Evolutionary conservation across 2,797 vertebrate genomes (phyloP).

Genomic region (Enteromius thamalakanensis): DNA sequence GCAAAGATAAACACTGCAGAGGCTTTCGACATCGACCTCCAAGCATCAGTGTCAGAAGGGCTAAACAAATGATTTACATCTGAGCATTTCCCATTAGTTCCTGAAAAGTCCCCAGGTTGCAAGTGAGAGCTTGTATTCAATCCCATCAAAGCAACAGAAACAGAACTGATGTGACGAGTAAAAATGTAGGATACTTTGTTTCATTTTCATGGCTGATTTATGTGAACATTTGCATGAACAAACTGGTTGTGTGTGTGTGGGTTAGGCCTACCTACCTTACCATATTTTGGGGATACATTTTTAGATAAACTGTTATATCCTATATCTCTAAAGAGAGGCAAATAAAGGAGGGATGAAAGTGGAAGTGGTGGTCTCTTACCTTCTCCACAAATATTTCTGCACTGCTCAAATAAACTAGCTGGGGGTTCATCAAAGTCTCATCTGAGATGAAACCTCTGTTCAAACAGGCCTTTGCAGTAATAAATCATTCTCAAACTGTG

Average conservation of each 20-base stretch:
- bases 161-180: slow-evolving; percentile 34
- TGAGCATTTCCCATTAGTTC: slow-evolving; percentile 16
- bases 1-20: slow-evolving; percentile 47
- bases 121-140: slow-evolving; percentile 34
- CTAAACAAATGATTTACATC: slow-evolving; percentile 46
- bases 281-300: background rate
- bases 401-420: slow-evolving; percentile 33
- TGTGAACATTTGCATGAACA: slow-evolving; percentile 23
- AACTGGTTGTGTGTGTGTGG: slow-evolving; percentile 3
- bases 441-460: slow-evolving; percentile 28
- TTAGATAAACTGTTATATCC: background rate
- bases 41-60: slow-evolving; percentile 20
- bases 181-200: slow-evolving; percentile 39
- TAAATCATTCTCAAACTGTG: slow-evolving; percentile 43
- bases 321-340: slow-evolving; percentile 10
- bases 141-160: slow-evolving; percentile 29
- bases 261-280: background rate
- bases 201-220: slow-evolving; percentile 23
- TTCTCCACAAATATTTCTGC: slow-evolving; percentile 46
- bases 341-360: slow-evolving; percentile 17
- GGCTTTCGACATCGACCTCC: slow-evolving; percentile 47
- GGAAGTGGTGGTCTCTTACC: slow-evolving; percentile 11
- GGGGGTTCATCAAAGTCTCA: slow-evolving; percentile 49
- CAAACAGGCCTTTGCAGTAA: slow-evolving; percentile 23
- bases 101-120: slow-evolving; percentile 19